Percentiles rank a stretch among this genome's conserved stretches.
phyloP scores from a whole-genome alignment of 1,140 invertebrate species.

The Ips typographus region DNA sequence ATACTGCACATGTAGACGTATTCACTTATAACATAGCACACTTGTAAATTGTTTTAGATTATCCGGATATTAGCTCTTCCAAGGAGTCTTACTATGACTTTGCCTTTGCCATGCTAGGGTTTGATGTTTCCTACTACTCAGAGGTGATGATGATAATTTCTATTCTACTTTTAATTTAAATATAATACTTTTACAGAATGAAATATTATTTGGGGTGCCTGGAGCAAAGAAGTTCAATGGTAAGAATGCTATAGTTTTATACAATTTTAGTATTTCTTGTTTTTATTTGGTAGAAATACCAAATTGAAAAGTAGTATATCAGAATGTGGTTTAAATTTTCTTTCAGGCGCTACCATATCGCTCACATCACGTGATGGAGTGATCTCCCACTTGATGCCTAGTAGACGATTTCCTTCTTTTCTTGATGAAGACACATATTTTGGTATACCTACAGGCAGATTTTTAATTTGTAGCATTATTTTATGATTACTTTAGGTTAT shows the following conservation, averaged over 20 bases:
- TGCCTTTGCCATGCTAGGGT: conserved; percentile 23
- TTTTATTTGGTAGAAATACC: not conserved
- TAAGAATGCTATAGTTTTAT: conserved; percentile 15
- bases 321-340: not conserved
- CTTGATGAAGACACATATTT: not conserved
- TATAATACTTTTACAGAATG: not conserved
- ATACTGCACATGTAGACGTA: too few species aligned
- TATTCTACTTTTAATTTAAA: conserved; percentile 1
- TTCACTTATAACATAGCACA: too few species aligned
- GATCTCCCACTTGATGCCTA: not conserved
- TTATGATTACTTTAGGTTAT: conserved; percentile 20
- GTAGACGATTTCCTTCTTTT: not conserved
- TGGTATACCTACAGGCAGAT: not conserved
- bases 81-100: conserved; percentile 13
- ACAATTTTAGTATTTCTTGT: not conserved
- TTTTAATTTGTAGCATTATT: not conserved
- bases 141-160: conserved; percentile 15
- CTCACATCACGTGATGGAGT: not conserved
- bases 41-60: not conserved
- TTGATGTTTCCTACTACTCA: conserved; percentile 19
- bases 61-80: conserved; percentile 10
- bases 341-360: not conserved
- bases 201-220: conserved; percentile 23
- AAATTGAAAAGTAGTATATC: not conserved
- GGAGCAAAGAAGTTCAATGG: conserved; percentile 22